Conservation (phyloP, 1,140 invertebrate species). For the Caenorhabditis brenneri region DNA sequence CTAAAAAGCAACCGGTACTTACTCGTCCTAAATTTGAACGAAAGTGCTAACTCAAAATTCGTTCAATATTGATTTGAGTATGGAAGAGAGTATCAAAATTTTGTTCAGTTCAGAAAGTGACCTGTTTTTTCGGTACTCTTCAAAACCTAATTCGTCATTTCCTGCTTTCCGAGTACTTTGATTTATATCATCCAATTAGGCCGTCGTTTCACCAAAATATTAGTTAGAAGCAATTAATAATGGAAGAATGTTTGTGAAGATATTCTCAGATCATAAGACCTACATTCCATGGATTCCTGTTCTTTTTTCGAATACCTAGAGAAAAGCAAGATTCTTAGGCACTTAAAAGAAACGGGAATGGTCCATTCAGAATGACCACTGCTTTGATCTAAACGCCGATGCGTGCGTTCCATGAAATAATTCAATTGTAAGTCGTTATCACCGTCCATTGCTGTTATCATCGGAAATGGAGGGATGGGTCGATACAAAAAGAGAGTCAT, state of each 20-base stretch:
- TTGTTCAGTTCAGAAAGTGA: no score
- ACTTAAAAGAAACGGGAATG: not conserved
- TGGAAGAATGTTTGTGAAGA: not conserved
- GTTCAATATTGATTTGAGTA: no score
- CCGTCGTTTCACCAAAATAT: no score
- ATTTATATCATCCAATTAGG: no score
- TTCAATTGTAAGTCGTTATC: not conserved
- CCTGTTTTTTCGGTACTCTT: no score
- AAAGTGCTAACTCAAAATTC: no score
- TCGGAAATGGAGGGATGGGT: not conserved
- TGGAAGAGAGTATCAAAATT: no score
- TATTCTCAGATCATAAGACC: not conserved
- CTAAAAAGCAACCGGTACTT: no score
- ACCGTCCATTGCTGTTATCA: not conserved
- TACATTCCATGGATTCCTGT: not conserved
- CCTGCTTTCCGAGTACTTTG: no score
- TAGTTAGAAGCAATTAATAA: no score
- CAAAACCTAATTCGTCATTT: no score
- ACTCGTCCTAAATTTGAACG: no score
- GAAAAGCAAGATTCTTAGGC: not conserved
- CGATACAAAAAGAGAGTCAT: constrained; percentile 24
- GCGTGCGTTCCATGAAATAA: not conserved
- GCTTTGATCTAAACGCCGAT: not conserved
- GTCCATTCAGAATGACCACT: not conserved
- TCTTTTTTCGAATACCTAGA: not conserved